phyloP scores from a whole-genome alignment of 2,888 invertebrate genomes.

The Plebejus argus region DNA sequence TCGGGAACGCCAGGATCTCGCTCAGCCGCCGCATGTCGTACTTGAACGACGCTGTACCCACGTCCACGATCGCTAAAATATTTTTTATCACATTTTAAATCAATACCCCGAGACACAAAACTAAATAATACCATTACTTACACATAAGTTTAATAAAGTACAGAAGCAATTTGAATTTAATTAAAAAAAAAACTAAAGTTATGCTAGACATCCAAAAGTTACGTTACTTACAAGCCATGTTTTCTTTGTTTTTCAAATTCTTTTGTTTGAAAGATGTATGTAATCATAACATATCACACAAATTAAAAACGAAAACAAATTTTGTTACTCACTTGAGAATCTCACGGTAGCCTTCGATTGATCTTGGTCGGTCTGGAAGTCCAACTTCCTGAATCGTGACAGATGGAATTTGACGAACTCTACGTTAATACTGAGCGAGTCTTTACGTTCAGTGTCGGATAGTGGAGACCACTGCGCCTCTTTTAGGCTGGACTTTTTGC shows the following conservation, averaged over 20 bases:
- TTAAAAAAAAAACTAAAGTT: too few relatives aligned
- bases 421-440: constrained; percentile 97
- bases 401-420: constrained; percentile 98
- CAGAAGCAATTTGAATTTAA: too few relatives aligned
- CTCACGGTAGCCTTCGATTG: constrained; percentile 93
- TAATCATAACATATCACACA: too few relatives aligned
- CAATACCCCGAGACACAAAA: too few relatives aligned
- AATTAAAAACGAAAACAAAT: too few relatives aligned
- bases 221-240: too few relatives aligned
- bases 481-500: constrained; percentile 89
- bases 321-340: constrained; percentile 87
- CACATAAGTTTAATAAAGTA: too few relatives aligned
- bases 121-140: too few relatives aligned
- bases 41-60: constrained; percentile 97
- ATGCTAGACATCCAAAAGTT: too few relatives aligned
- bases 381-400: constrained; percentile 93
- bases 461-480: constrained; percentile 93
- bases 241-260: too few relatives aligned
- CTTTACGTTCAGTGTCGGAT: constrained; percentile 94
- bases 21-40: constrained; percentile 98
- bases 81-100: not conserved
- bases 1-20: constrained; percentile 98
- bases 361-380: constrained; percentile 86
- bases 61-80: constrained; percentile 92
- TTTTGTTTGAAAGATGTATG: too few relatives aligned